Percentiles rank a stretch among this genome's conserved stretches.
phyloP scores from a whole-genome alignment of 37 sponge, comb jelly and placozoan genomes.

The Axinella damicornis region DNA sequence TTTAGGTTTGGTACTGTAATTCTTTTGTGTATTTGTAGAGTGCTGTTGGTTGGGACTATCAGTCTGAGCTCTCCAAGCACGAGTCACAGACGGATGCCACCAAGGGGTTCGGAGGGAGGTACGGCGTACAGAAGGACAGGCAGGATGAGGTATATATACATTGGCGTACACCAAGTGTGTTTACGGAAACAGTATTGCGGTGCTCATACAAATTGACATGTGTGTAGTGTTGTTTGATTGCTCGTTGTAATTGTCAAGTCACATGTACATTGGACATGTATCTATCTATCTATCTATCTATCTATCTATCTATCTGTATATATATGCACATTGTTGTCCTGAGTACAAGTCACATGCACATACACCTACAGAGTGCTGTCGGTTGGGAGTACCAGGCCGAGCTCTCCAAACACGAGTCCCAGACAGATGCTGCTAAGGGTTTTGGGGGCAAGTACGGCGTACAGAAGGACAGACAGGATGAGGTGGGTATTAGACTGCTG shows the following conservation, averaged over 20 bases:
- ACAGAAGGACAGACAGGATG: conserved; percentile 72
- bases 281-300: no score
- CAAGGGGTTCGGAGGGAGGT: conserved; percentile 93
- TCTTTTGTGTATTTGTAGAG: conserved; percentile 46
- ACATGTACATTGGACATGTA: no score
- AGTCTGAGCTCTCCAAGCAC: conserved; percentile 78
- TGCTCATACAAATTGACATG: no score
- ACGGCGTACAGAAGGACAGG: conserved; percentile 93
- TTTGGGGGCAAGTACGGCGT: conserved; percentile 96
- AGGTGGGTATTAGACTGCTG: no score
- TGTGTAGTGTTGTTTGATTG: no score
- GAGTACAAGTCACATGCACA: no score
- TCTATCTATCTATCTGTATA: no score
- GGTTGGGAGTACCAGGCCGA: conserved; percentile 85
- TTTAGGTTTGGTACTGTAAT: no score
- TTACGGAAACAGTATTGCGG: no score
- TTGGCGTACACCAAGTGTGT: no score
- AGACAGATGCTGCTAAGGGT: conserved; percentile 87
- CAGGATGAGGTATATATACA: conserved; percentile 75
- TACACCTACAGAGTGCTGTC: conserved; percentile 82
- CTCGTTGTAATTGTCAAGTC: no score
- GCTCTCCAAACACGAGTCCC: conserved; percentile 86
- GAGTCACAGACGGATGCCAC: conserved; percentile 87
- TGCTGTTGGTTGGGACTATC: conserved; percentile 90
- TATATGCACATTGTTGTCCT: no score